Evolutionary conservation across 2,888 invertebrate genomes (phyloP), one percentile per base, ranked within the genome.

Genomic region (Drosophila glabriapex): DNA sequence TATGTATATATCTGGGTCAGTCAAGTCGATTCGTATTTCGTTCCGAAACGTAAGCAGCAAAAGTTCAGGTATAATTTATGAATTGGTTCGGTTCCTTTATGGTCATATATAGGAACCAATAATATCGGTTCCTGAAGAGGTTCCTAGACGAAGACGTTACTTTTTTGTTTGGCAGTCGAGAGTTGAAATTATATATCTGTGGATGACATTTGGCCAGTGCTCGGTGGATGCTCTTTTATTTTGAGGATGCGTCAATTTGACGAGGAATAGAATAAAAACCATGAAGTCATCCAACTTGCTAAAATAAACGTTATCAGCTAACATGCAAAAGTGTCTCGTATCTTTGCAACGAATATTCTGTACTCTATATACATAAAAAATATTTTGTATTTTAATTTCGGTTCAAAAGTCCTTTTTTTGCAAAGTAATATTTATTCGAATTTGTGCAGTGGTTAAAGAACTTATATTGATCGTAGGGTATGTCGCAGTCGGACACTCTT

Each of bases 391-490:
- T 41, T 41, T 41, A 46, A 22, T 14, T 22, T 46, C 14, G 7
- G 22, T 43, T 43, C 12, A 12, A 43, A 43, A 5, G 2, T 22
- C 2, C 1, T n/a, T 12, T 10, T 12, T 12, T n/a, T 12, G 41
- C n/a, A 12, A 22, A 5, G 41, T 22, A 12, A 12, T 29, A 7
- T 29, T 29, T 2, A 22, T 41, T 12, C 0, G 39, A 39, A 39
- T n/a, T n/a, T n/a, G 2, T 9, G 10, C 41, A 41, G 41, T n/a
- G 10, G 4, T 10, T 12, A 6, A 43, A 12, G 22, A 12, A 41
- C 41, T 22, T 43, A 1, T 2, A 16, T 25, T 9, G 25, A 39
- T 35, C 54, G n/a, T 25, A 61, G 49, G 25, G 53, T 62, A 74
- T 61, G 14, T 54, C 12, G 0, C 6, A 37, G 55, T 41, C 29